Base-by-base conservation (phyloP, 2,888 invertebrate species). In the Cataglyphis altisquamis region DNA sequence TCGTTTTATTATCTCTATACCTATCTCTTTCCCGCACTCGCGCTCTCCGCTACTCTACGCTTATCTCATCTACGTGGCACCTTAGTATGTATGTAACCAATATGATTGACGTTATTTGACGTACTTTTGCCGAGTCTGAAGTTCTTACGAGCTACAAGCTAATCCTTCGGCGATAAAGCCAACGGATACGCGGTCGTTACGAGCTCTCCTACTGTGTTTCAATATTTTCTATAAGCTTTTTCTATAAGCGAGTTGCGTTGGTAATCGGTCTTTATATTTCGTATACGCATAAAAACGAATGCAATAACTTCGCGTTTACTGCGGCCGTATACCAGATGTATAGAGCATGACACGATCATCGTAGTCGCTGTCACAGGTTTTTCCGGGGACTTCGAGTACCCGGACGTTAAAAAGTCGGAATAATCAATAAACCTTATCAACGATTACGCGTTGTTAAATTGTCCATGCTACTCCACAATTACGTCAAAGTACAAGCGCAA, bases 1-100 rank as follows among this genome's bases (percentile, higher is more conserved):
- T 84, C 86, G 86, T 89, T 91, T 91, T 90, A 91, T 91, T 90
- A 91, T 91, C 90, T 45, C 15, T 45, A 12, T 12, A 45, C 1
- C 3, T 41, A 74, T 21, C 66, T n/a, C 57, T 75, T 64, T 63
- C 29, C 39, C 32, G 62, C 57, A 55, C 41, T 39, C 18, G 18
- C 32, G 18, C 32, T 12, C n/a, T 39, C 39, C 18, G 55, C 60
- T 67, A 63, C 39, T 82, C 48, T 75, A 36, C 25, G 25, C 32
- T 75, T 80, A 41, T 63, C n/a, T 68, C 45, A 41, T 55, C 39
- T 25, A 32, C 45, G 25, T 21, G 64, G n/a, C 55, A 41, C 77
- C 29, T 82, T 66, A 66, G 41, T 68, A 36, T 25, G 82, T 66
- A 66, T 15, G 45, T 45, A 45, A 77, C 60, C 84, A 66, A 78